Base-by-base conservation (phyloP, 1,140 invertebrate species). In the Drosophila sproati region DNA sequence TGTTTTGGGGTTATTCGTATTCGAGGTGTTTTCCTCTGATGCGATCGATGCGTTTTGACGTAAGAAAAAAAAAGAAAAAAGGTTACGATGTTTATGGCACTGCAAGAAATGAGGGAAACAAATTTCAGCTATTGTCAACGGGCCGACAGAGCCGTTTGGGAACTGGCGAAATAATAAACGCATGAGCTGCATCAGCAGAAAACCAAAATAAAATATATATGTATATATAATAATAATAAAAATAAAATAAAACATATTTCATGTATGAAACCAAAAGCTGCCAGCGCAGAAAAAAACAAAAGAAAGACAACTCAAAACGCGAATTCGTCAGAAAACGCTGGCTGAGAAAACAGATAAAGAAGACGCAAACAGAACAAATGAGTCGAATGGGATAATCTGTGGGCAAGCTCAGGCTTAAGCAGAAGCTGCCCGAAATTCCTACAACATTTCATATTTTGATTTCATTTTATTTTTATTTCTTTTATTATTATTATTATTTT, bases 21-120 rank as follows among this genome's bases (percentile, higher is more conserved):
- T 80, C 77, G 77, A 73, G 59, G 43, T 73, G 59, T 87, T 64
- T 20, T 60, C 55, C 76, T 78, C 74, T 64, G 68, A 73, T 77
- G 70, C 69, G 68, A 72, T 69, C 47, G 68, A 73, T 77, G 70
- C 69, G 68, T 76, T 69, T 51, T 56, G 45, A 69, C 56, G 63
- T 73, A 28, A n/a, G 47, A 34, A 78, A 55, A 79, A 54, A 60
- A 77, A 37, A 62, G 61, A 61, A 72, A 77, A 76, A 66, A 64
- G 68, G 63, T 74, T 70, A 70, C 78, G 75, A 82, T 76, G 81
- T 80, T 68, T 86, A 88, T 87, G 83, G 83, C 83, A 88, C 83
- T 87, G 83, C 66, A 88, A 79, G 52, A 78, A 48, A 57, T 5
- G 0, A 45, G 51, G 20, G 31, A 43, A 48, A 37, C 41, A 31